Evolutionary conservation across 1,140 invertebrate species (phyloP).

Genomic region (Diachasma alloeum): DNA sequence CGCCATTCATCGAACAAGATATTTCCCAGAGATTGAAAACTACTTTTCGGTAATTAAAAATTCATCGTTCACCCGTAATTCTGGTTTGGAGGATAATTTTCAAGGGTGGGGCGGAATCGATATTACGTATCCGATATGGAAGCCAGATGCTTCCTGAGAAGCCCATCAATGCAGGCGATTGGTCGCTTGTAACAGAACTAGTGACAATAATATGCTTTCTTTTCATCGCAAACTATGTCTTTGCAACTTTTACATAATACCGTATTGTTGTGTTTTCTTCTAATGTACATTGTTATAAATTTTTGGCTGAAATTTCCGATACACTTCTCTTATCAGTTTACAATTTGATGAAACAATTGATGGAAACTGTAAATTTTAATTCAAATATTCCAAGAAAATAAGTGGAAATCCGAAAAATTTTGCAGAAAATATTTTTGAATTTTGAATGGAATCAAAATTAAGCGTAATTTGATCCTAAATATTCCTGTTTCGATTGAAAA

Average conservation of each 20-base stretch:
- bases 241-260: background rate
- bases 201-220: background rate
- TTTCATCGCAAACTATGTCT: background rate
- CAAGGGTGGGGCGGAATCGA: background rate
- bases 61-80: background rate
- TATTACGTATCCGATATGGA: conserved; percentile 6
- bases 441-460: too few relatives aligned
- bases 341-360: too few relatives aligned
- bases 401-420: too few relatives aligned
- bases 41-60: background rate
- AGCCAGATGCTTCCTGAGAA: conserved; percentile 1
- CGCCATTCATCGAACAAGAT: background rate
- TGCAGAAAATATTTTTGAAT: too few relatives aligned
- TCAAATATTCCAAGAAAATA: too few relatives aligned
- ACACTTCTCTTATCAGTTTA: too few relatives aligned
- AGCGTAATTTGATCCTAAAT: too few relatives aligned
- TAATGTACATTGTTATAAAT: too few relatives aligned
- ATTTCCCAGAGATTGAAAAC: background rate
- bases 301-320: too few relatives aligned
- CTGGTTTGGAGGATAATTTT: background rate
- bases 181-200: background rate
- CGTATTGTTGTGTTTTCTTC: background rate
- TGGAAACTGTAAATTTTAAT: too few relatives aligned
- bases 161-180: background rate
- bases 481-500: too few relatives aligned